A percentile compares a stretch with the other conserved stretches of the same genome.
These are phyloP conservation scores for Emmelina monodactyla DNA, from an alignment of 2,888 invertebrate species.

Conservation along the genomic window DNA sequence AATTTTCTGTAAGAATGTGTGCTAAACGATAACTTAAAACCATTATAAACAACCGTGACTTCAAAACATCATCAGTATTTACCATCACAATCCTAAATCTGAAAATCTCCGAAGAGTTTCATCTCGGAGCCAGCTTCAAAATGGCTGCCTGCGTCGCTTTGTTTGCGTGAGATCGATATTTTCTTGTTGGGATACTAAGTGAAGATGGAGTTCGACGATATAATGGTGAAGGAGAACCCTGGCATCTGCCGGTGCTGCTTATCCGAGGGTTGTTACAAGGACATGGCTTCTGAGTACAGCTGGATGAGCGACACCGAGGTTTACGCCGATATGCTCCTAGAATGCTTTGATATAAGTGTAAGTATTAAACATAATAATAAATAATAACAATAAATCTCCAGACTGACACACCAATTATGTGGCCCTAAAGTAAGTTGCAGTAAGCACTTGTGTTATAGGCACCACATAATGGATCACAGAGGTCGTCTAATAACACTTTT, in stretches of 20 bases:
- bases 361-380: slow-evolving; percentile 28
- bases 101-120: no score
- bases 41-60: no score
- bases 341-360: slow-evolving; percentile 58
- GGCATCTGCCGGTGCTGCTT: slow-evolving; percentile 58
- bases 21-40: no score
- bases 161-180: slow-evolving; percentile 10
- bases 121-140: slow-evolving; percentile 10
- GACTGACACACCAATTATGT: no score
- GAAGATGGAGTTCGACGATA: slow-evolving; percentile 50
- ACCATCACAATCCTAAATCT: no score
- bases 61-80: no score
- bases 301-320: slow-evolving; percentile 58
- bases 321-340: slow-evolving; percentile 56
- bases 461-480: no score
- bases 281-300: slow-evolving; percentile 42
- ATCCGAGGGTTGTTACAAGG: slow-evolving; percentile 57
- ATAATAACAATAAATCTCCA: no score
- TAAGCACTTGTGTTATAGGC: no score
- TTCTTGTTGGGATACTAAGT: neutral
- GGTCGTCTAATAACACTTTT: no score
- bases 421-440: no score
- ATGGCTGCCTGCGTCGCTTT: slow-evolving; percentile 17
- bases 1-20: no score
- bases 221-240: slow-evolving; percentile 52